Base-by-base conservation (phyloP, 2,797 vertebrate species). In the Clarias laeviceps region DNA sequence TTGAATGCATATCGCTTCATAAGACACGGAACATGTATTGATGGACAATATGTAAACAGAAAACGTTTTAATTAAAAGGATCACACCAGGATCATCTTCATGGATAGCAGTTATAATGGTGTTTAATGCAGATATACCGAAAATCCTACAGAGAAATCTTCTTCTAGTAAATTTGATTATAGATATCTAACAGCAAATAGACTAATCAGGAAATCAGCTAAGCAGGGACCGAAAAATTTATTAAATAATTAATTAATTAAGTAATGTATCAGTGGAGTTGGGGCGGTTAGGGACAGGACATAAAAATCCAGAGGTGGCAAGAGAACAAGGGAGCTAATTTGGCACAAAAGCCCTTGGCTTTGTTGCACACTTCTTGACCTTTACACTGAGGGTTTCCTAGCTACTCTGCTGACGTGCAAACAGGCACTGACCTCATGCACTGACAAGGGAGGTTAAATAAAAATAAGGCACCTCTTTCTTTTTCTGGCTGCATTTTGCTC, bases 371-470 rank as follows among this genome's bases (percentile, higher is more conserved):
- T 40, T 82, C 82, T 89, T 89, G 86, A 80, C 88, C 84, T 87
- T 87, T 87, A 86, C 72, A 57, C 83, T 32, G n/a, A 84, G 77
- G 57, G 86, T 89, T 45, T 88, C 88, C 84, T 88, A 83, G 88
- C 70, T 88, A 89, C 84, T 66, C 37, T 66, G 27, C 59, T 86
- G 76, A 88, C 45, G 14, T 79, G 78, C 57, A 84, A 68, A 84
- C 85, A 80, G 27, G 11, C 65, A 40, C 3, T 82, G 81, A 29
- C n/a, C 70, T 70, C 65, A 73, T 17, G 72, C 65, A 59, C 78
- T 66, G 50, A 82, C 68, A 50, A 54, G 6, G 18, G 50, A 62
- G 45, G 59, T n/a, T 62, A n/a, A 54, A 70, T 61, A 84, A 70
- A 24, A 61, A 76, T 29, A 65, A 66, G 27, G 18, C 70, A 77